phyloP scores from a whole-genome alignment of 2,113 vertebrate genomes.

The Xenus cinereus region DNA sequence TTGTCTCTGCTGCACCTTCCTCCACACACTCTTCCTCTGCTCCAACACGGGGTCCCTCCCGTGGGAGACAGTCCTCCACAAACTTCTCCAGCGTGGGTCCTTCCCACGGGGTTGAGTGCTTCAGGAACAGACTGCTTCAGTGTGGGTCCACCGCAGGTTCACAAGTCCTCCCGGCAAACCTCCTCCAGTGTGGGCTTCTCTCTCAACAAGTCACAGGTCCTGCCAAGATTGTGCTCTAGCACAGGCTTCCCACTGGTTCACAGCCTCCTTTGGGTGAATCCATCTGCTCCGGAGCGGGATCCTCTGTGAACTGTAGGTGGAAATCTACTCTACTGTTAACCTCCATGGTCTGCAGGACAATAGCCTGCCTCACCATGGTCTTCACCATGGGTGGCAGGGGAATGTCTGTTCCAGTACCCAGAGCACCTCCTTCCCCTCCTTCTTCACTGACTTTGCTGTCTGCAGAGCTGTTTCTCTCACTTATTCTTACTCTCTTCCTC shows the following conservation, averaged over 20 bases:
- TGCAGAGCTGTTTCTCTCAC: background rate
- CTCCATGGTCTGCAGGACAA: background rate
- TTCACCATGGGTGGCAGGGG: rapidly evolving
- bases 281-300: rapidly evolving
- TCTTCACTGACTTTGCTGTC: background rate
- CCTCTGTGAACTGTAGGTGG: background rate
- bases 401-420: background rate
- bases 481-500: background rate
- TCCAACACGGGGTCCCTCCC: rapidly evolving
- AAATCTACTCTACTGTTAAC: background rate
- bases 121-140: background rate
- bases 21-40: background rate
- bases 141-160: background rate
- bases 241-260: rapidly evolving
- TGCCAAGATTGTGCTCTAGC: background rate
- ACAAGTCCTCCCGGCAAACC: background rate
- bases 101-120: background rate
- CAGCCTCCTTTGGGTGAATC: background rate
- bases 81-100: background rate
- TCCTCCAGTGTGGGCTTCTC: rapidly evolving
- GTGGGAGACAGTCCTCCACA: background rate
- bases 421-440: background rate
- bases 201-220: background rate
- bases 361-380: background rate
- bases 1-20: background rate